Evolutionary conservation across 2,113 vertebrate genomes (phyloP), one percentile per base, ranked within the genome.

Genomic region (Platichthys stellatus): DNA sequence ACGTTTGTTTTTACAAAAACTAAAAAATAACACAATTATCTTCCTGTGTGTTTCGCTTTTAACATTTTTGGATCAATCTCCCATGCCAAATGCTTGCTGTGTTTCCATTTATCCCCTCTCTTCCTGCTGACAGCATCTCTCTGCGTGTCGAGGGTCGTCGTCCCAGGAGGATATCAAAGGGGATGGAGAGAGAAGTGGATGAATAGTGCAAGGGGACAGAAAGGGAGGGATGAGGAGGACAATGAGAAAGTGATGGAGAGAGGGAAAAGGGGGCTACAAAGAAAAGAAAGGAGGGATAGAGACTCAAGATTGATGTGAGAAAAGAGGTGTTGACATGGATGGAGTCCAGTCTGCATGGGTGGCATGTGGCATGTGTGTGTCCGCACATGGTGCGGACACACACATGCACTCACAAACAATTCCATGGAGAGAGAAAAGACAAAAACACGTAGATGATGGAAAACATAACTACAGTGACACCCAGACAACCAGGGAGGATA

Each of bases 1-100:
- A 86, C 47, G 79, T 89, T 84, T 88, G 82, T 83, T 85, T 85
- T 63, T 17, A 68, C 61, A 77, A 85, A 72, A 88, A 66, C 63
- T 49, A 79, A 83, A 43, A 86, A 87, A 81, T 47, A 78, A 72
- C 56, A 81, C 51, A 51, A 81, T 74, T 70, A 47, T 61, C 71
- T 81, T 78, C 72, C 72, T 72, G 57, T 71, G 24, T 24, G 9
- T 24, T 69, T 76, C 58, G 38, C 24, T 18, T 45, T 43, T 12
- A 2, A n/a, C 2, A 9, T 38, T 72, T 70, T 66, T 76, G 64
- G 66, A 72, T 28, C 35, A 21, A 43, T 66, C 45, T 61, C 45
- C 17, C 15, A 14, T 45, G 28, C 47, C 57, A 64, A 54, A 69
- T 45, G 28, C 43, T 63, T 14, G 58, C 26, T 63, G 15, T 40